These are phyloP conservation scores for Coccyzus lansbergi DNA, from an alignment of 2,797 vertebrate genomes.

Conservation along the genomic window DNA sequence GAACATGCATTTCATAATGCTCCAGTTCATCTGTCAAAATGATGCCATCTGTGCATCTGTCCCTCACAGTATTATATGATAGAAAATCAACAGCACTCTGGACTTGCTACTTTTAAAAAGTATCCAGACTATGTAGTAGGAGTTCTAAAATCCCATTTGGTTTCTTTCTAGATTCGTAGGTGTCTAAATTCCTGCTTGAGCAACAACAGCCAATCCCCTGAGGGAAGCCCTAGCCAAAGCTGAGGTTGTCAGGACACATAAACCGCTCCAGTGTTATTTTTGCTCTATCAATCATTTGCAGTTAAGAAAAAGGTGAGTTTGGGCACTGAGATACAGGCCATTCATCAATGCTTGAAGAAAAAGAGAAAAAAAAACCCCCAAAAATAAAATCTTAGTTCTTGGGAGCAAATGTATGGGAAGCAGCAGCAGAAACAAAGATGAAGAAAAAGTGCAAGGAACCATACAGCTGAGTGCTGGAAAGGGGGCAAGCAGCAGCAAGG, in stretches of 20 bases:
- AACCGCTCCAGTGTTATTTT: neutral
- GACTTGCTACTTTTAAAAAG: neutral
- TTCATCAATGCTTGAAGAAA: neutral
- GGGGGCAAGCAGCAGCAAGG: neutral
- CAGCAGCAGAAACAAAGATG: neutral
- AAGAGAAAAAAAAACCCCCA: neutral
- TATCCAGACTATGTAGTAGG: neutral
- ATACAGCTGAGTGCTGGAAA: rapidly evolving
- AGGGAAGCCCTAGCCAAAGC: neutral
- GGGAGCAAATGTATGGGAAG: neutral
- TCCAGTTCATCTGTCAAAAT: neutral
- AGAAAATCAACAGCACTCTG: neutral
- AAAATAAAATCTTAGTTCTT: neutral
- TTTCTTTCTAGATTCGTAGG: neutral
- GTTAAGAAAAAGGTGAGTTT: neutral
- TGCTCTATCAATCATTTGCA: neutral
- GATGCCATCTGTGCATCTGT: neutral
- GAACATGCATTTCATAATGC: neutral
- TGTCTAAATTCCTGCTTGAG: neutral
- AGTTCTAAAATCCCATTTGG: neutral
- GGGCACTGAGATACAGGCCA: neutral
- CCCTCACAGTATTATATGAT: neutral
- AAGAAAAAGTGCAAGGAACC: neutral
- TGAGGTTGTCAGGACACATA: neutral
- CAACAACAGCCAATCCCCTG: neutral